phyloP scores from a whole-genome alignment of 2,113 vertebrate species.

The Megaceryle torquata region DNA sequence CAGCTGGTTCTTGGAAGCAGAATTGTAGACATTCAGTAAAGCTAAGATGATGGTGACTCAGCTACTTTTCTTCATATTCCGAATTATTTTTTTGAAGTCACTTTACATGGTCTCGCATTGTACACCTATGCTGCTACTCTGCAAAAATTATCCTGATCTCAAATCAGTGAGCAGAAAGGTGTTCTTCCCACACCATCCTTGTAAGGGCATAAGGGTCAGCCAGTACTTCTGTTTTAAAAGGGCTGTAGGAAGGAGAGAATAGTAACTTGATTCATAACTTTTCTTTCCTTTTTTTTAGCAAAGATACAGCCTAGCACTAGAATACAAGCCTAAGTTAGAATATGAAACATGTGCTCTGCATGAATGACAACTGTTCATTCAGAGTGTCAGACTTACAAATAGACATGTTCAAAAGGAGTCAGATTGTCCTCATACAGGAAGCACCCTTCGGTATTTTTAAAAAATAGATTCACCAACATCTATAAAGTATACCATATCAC shows the following conservation, averaged over 20 bases:
- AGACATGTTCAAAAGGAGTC: neutral
- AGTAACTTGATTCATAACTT: neutral
- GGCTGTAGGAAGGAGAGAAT: neutral
- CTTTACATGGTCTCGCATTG: neutral
- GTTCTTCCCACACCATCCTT: neutral
- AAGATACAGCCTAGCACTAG: neutral
- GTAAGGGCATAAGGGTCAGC: neutral
- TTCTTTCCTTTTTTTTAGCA: neutral
- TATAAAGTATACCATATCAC: neutral
- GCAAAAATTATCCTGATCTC: neutral
- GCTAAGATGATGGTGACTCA: neutral
- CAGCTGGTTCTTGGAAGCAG: neutral
- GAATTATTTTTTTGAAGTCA: neutral
- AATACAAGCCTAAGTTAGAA: neutral
- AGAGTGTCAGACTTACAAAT: neutral
- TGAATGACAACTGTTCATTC: neutral
- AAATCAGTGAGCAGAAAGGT: neutral
- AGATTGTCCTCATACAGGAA: neutral
- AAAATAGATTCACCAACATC: neutral
- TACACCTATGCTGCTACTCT: neutral
- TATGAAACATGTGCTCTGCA: neutral
- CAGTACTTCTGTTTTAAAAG: neutral
- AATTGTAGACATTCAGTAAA: neutral
- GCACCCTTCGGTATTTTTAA: neutral
- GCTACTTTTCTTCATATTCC: neutral